Base-by-base conservation (phyloP, 2,888 invertebrate species). In the Hetaerina titia region DNA sequence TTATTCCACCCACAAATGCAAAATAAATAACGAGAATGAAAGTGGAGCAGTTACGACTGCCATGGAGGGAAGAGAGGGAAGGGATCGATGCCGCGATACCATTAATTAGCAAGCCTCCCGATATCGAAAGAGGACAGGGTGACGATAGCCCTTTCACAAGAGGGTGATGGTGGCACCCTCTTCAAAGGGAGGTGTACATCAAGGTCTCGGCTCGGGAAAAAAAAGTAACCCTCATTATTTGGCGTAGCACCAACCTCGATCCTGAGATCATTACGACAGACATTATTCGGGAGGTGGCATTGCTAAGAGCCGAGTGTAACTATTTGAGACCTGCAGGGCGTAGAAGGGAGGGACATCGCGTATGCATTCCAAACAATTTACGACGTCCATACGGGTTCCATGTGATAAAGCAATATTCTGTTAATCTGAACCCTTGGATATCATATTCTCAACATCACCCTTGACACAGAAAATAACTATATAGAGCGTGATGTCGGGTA, bases 71-170 rank as follows among this genome's bases (percentile, higher is more conserved):
- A 45, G 45, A 45, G 45, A 45, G 45, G 45, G 45, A 45, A 81
- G 81, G 81, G 25, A 25, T 81, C 31, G 25, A 81, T 13, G 31
- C 45, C 45, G 45, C n/a, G 81, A 81, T 31, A 31, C 13, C 25
- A 31, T 81, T 81, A 81, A 81, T 81, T 81, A 81, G 81, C 31
- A 25, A 13, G 25, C 31, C 31, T 22, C 31, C 25, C 81, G 81
- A 81, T 81, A 81, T 81, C 81, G 22, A 81, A 81, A 81, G 31
- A 81, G 81, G 81, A 81, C 81, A 81, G 81, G 81, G 81, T 81
- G 25, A 81, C 81, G 81, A 31, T 81, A 81, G 11, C 81, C 81
- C 81, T 81, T 81, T 81, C 81, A 31, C 81, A 81, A 81, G 81
- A 81, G 31, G 81, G 25, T 7, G 81, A 81, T 81, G 81, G 31